These are phyloP conservation scores for Valencia hispanica DNA, from an alignment of 2,797 vertebrate genomes.

Conservation along the genomic window DNA sequence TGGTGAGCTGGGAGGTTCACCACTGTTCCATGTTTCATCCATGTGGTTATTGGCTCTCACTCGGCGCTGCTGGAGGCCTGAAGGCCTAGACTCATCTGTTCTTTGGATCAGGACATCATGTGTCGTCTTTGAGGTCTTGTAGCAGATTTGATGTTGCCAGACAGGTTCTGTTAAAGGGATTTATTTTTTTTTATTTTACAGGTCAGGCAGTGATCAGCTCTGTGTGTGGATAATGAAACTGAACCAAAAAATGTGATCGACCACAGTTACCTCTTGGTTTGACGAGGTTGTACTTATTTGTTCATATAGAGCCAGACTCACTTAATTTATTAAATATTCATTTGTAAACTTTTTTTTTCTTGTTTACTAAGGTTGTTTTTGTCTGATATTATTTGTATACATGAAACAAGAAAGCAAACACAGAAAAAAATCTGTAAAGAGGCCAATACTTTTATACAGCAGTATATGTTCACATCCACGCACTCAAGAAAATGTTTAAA, in stretches of 20 bases:
- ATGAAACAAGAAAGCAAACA: neutral
- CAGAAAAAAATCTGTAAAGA: too few species aligned
- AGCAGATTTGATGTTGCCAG: neutral
- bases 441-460: too few species aligned
- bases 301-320: neutral
- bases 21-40: neutral
- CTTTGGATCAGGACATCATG: neutral
- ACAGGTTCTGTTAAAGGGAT: neutral
- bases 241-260: neutral
- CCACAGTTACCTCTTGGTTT: neutral
- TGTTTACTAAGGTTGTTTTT: neutral
- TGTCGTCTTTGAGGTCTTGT: neutral
- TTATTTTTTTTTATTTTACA: neutral
- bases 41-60: neutral
- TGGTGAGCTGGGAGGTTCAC: neutral
- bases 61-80: neutral
- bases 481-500: neutral
- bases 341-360: neutral
- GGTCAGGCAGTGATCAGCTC: neutral
- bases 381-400: neutral
- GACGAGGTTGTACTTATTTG: neutral
- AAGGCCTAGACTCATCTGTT: neutral
- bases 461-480: neutral
- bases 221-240: neutral
- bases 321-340: neutral